phyloP scores from a whole-genome alignment of 2,113 vertebrate species.

The Riparia riparia region DNA sequence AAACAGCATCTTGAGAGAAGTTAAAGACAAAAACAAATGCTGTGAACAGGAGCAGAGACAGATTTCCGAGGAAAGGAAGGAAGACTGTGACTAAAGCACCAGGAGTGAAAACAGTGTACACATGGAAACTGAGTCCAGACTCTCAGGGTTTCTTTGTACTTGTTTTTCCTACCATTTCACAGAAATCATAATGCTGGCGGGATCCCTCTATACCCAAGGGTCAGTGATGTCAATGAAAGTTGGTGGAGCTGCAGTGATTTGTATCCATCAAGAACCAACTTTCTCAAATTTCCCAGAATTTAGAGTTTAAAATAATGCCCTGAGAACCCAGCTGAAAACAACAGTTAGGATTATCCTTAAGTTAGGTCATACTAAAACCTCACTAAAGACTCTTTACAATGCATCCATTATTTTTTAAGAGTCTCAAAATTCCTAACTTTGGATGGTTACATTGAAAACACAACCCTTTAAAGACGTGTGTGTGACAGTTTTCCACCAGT shows the following conservation, averaged over 20 bases:
- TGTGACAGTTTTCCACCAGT: background rate
- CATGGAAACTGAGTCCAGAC: background rate
- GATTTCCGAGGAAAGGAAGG: slow-evolving; percentile 45
- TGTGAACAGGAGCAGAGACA: slow-evolving; percentile 38
- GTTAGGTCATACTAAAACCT: background rate
- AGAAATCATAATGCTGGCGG: slow-evolving; percentile 9
- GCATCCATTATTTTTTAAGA: background rate
- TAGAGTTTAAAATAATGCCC: slow-evolving; percentile 10
- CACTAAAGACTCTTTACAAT: background rate
- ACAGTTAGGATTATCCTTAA: slow-evolving; percentile 1
- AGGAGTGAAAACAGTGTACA: background rate
- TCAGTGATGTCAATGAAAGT: slow-evolving; percentile 13
- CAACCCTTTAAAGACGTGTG: background rate
- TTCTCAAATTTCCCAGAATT: slow-evolving; percentile 24
- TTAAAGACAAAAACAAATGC: background rate
- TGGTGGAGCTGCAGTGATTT: slow-evolving; percentile 17
- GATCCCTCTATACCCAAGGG: slow-evolving; percentile 18
- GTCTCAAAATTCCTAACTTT: background rate
- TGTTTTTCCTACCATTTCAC: slow-evolving; percentile 35
- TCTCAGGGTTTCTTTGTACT: slow-evolving; percentile 18
- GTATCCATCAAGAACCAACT: background rate
- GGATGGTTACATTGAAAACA: background rate
- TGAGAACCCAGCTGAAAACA: background rate
- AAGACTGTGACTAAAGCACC: slow-evolving; percentile 50
- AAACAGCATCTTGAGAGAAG: slow-evolving; percentile 14